Evolutionary conservation across 1,140 invertebrate species (phyloP).

Genomic region (Coptotermes formosanus): DNA sequence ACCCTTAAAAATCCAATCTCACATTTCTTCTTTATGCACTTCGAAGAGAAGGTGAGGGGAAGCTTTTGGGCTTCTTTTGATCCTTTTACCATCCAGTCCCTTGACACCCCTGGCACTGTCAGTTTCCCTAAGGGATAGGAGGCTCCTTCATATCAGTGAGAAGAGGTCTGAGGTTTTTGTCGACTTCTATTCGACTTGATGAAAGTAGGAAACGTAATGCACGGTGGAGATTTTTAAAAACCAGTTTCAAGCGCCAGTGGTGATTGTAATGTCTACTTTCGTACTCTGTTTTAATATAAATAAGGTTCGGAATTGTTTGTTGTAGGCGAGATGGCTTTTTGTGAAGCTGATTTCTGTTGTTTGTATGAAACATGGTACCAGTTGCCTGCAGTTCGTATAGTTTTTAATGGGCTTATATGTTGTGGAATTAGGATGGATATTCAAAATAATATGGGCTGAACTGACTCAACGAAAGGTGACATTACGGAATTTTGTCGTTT

Average conservation of each 20-base stretch:
- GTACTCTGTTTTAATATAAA: background rate
- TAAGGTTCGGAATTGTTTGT: background rate
- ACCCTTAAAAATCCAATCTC: conserved; percentile 11
- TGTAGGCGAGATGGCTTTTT: too few species aligned
- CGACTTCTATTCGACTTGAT: background rate
- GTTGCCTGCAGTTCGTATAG: too few species aligned
- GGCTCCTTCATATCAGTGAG: background rate
- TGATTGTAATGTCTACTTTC: background rate
- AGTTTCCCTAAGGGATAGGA: background rate
- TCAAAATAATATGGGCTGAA: too few species aligned
- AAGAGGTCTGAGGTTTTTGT: background rate
- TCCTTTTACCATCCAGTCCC: background rate
- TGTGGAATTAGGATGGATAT: too few species aligned
- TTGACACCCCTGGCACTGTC: background rate
- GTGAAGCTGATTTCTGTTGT: too few species aligned
- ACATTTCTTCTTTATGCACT: conserved; percentile 6
- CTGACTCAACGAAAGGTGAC: too few species aligned
- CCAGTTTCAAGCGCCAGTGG: background rate
- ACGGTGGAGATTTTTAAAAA: background rate
- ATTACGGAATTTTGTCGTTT: too few species aligned
- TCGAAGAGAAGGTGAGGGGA: background rate
- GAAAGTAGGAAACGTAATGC: background rate
- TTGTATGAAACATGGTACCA: too few species aligned
- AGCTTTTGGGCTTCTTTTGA: background rate
- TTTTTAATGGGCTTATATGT: too few species aligned